Conservation (phyloP, 2,888 invertebrate species). For the Eupithecia dodoneata region DNA sequence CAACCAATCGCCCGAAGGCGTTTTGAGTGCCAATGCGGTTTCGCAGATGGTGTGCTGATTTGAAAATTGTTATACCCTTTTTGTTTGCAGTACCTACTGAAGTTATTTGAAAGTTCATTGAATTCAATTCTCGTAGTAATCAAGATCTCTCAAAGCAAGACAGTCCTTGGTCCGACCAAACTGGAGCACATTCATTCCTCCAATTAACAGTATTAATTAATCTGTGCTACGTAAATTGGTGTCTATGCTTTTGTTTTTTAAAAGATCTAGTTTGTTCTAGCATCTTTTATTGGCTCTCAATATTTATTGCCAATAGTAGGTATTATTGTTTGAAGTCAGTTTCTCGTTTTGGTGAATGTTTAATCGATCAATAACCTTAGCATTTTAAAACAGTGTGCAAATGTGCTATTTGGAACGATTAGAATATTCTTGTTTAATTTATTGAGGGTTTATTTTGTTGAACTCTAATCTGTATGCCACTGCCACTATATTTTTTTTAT, state of each 20-base stretch:
- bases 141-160: constrained; percentile 12
- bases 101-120: constrained; percentile 5
- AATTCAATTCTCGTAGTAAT: constrained; percentile 1
- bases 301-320: neutral
- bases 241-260: constrained; percentile 34
- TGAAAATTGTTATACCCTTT: constrained; percentile 35
- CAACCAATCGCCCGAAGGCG: constrained; percentile 41
- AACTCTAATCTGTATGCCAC: neutral
- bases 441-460: neutral
- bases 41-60: constrained; percentile 52
- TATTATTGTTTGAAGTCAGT: neutral
- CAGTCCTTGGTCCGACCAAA: constrained; percentile 14
- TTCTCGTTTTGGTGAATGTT: constrained; percentile 27
- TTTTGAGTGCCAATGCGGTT: constrained; percentile 50
- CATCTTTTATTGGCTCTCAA: neutral
- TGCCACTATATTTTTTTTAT: neutral
- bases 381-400: constrained; percentile 33
- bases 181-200: constrained; percentile 48
- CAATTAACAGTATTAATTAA: constrained; percentile 56
- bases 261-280: neutral
- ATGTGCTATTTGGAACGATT: constrained; percentile 12
- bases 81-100: neutral
- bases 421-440: neutral
- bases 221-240: constrained; percentile 37
- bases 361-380: constrained; percentile 38